Conservation (phyloP, 2,797 vertebrate species). For the Myotis vivesi region DNA sequence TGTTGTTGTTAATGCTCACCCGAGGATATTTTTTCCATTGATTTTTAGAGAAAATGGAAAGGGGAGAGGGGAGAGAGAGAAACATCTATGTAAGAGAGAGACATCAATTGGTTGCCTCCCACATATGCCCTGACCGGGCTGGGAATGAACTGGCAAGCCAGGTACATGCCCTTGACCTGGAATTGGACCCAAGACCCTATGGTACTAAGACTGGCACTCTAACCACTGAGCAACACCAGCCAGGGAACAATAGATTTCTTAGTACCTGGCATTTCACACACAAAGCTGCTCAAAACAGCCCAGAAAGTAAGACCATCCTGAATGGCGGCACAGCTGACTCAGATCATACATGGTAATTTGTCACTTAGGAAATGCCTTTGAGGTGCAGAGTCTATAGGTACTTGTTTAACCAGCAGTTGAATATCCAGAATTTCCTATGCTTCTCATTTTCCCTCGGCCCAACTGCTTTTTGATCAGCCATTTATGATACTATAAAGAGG, state of each 20-base stretch:
- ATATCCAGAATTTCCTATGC: neutral
- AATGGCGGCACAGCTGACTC: neutral
- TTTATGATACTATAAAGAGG: neutral
- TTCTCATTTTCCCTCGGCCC: neutral
- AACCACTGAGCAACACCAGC: neutral
- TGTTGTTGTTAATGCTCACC: neutral
- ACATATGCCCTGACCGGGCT: neutral
- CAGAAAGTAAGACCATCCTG: neutral
- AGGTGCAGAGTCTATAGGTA: neutral
- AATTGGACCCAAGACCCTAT: neutral
- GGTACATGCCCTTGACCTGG: neutral
- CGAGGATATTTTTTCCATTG: neutral
- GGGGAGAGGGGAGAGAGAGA: neutral
- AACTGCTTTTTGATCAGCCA: neutral
- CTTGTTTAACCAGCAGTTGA: neutral
- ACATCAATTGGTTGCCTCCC: neutral
- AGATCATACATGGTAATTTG: neutral
- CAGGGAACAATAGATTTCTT: neutral
- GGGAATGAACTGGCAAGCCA: neutral
- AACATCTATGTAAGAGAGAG: neutral
- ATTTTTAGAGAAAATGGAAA: neutral
- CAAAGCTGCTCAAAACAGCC: conserved; percentile 17
- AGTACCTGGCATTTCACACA: neutral
- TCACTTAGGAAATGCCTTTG: neutral
- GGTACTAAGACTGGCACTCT: neutral